Evolutionary conservation across 2,797 vertebrate genomes (phyloP).

Genomic region (Poeciliopsis infans): DNA sequence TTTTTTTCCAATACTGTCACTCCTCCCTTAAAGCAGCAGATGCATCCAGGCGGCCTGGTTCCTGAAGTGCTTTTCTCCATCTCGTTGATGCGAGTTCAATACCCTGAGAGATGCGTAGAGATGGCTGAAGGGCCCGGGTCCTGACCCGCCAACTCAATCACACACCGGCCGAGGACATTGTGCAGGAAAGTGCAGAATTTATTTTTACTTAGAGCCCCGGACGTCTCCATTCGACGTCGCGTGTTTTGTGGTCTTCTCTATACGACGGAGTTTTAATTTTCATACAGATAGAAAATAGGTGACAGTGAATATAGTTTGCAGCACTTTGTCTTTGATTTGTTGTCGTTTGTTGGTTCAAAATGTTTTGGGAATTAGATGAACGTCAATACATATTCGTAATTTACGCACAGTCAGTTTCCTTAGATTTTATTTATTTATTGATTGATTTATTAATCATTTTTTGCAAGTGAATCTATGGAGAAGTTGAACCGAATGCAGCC

Average conservation of each 20-base stretch:
- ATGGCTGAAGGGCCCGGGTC: conserved; percentile 75
- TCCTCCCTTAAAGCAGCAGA: conserved; percentile 55
- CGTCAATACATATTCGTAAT: conserved; percentile 34
- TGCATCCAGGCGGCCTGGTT: conserved; percentile 65
- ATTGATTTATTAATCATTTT: background rate
- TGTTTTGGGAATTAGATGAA: background rate
- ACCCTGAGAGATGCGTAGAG: conserved; percentile 76
- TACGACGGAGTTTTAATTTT: background rate
- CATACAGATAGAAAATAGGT: background rate
- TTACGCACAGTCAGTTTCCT: conserved; percentile 38
- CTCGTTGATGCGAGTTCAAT: conserved; percentile 76
- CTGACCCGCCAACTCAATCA: conserved; percentile 75
- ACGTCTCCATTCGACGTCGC: conserved; percentile 11
- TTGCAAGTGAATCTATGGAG: background rate
- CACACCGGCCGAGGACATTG: conserved; percentile 56
- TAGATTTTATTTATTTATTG: background rate
- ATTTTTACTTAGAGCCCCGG: conserved; percentile 18
- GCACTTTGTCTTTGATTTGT: background rate
- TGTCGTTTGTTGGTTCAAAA: background rate
- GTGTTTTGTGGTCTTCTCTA: conserved; percentile 2
- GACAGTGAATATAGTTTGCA: background rate
- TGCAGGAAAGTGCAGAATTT: conserved; percentile 39
- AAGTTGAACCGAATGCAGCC: background rate
- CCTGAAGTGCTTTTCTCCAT: conserved; percentile 72
- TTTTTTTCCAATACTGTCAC: conserved; percentile 27